Evolutionary conservation across 2,888 invertebrate genomes (phyloP).

Genomic region (Netelia melanura): DNA sequence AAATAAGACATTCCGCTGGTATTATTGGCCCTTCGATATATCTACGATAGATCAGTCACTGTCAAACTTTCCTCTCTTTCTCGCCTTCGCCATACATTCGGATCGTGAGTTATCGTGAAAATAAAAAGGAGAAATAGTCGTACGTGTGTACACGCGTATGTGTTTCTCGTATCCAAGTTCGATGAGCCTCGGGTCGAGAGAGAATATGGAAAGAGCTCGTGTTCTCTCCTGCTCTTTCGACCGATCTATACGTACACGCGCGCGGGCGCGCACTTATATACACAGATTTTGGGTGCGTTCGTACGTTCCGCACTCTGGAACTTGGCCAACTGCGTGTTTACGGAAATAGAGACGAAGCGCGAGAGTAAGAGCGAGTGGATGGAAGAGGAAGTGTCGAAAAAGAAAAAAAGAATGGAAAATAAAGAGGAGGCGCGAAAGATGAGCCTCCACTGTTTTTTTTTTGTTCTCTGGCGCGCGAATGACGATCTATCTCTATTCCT

Average conservation of each 20-base stretch:
- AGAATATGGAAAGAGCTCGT: background rate
- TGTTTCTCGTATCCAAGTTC: conserved; percentile 39
- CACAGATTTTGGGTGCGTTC: conserved; percentile 67
- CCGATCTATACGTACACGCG: background rate
- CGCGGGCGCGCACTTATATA: background rate
- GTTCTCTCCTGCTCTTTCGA: background rate
- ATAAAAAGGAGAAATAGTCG: background rate
- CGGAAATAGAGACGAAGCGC: conserved; percentile 74
- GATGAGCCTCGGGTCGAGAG: conserved; percentile 44
- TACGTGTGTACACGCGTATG: conserved; percentile 10
- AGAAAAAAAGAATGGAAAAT: conserved; percentile 32
- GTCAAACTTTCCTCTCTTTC: conserved; percentile 31
- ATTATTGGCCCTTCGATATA: background rate
- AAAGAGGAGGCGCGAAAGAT: conserved; percentile 44
- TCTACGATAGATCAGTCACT: conserved; percentile 35
- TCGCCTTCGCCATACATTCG: conserved; percentile 1
- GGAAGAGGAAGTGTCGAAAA: conserved; percentile 22
- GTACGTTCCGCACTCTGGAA: conserved; percentile 71
- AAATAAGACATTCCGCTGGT: background rate
- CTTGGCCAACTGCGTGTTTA: conserved; percentile 78
- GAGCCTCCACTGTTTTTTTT: conserved; percentile 19
- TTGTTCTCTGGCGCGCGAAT: conserved; percentile 1
- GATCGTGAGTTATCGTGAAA: conserved; percentile 5
- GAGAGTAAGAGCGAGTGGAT: conserved; percentile 37
- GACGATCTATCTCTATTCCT: background rate